Evolutionary conservation across 1,140 invertebrate genomes (phyloP).

Genomic region (Drosophila subobscura): DNA sequence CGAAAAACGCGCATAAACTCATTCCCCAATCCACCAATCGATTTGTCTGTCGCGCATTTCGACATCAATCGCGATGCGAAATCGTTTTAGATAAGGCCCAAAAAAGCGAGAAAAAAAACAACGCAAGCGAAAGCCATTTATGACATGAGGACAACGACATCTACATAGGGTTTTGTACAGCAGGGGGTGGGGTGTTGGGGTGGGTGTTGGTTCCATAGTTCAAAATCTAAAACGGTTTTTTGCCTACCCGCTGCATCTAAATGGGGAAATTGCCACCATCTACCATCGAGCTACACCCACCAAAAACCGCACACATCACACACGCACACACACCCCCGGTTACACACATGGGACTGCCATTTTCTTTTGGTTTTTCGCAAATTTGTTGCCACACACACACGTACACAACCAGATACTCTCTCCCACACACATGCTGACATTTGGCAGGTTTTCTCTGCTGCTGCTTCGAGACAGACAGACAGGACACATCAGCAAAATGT

Average conservation of each 20-base stretch:
- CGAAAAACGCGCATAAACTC: background rate
- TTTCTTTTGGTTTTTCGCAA: conserved; percentile 72
- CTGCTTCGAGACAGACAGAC: conserved; percentile 26
- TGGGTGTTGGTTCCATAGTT: conserved; percentile 62
- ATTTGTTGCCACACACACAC: conserved; percentile 46
- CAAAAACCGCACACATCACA: conserved; percentile 21
- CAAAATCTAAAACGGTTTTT: conserved; percentile 72
- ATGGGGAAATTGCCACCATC: conserved; percentile 62
- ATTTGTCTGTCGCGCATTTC: conserved; percentile 25
- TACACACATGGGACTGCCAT: conserved; percentile 48
- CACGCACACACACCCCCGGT: conserved; percentile 15
- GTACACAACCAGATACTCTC: background rate
- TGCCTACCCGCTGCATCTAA: conserved; percentile 65
- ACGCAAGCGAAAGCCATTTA: conserved; percentile 32
- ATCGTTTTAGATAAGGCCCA: conserved; percentile 47
- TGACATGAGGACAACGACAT: conserved; percentile 14
- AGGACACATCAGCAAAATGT: conserved; percentile 64
- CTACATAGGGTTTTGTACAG: too few species aligned
- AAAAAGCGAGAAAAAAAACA: background rate
- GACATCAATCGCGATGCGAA: conserved; percentile 47
- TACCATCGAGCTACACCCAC: too few species aligned
- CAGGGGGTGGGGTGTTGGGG: too few species aligned
- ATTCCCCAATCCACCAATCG: conserved; percentile 31
- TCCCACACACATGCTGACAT: conserved; percentile 50
- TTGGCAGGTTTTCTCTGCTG: conserved; percentile 45